phyloP scores from a whole-genome alignment of 2,888 invertebrate genomes.

The Petrolisthes cinctipes region DNA sequence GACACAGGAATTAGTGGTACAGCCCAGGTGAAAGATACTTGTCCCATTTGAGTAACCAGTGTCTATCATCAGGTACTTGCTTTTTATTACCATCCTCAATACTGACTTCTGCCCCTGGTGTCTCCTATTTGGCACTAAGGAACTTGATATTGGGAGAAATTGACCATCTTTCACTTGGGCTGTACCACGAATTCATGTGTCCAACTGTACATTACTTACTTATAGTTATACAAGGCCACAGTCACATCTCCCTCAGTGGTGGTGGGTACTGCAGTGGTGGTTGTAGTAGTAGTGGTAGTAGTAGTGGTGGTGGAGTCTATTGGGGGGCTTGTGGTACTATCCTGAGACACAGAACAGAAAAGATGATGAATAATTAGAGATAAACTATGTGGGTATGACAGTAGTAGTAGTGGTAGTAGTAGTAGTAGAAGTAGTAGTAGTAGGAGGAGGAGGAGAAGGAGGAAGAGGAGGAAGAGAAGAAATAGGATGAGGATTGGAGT shows the following conservation, averaged over 20 bases:
- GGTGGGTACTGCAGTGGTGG: background rate
- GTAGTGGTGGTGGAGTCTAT: background rate
- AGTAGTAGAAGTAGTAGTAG: background rate
- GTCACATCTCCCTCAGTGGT: constrained; percentile 49
- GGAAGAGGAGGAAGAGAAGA: too few species aligned
- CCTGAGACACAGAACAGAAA: background rate
- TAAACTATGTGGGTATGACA: background rate
- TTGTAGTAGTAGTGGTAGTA: constrained; percentile 1
- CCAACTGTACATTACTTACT: constrained; percentile 25
- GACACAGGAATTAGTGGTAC: too few species aligned
- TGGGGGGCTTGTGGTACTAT: background rate
- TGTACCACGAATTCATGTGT: too few species aligned
- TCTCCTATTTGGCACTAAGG: too few species aligned
- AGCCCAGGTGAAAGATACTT: too few species aligned
- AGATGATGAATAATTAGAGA: background rate
- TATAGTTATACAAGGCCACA: constrained; percentile 49
- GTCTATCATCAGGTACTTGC: too few species aligned
- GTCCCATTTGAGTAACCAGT: too few species aligned
- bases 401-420: background rate
- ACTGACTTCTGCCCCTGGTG: too few species aligned
- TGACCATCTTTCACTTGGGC: too few species aligned
- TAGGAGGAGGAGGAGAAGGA: background rate
- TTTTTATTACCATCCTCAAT: too few species aligned
- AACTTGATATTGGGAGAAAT: too few species aligned
- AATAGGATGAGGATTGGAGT: too few species aligned